A percentile compares a stretch with the other conserved stretches of the same genome.
Evolutionary conservation across 2,888 invertebrate species (phyloP).

Genomic region (Campaea margaritaria): DNA sequence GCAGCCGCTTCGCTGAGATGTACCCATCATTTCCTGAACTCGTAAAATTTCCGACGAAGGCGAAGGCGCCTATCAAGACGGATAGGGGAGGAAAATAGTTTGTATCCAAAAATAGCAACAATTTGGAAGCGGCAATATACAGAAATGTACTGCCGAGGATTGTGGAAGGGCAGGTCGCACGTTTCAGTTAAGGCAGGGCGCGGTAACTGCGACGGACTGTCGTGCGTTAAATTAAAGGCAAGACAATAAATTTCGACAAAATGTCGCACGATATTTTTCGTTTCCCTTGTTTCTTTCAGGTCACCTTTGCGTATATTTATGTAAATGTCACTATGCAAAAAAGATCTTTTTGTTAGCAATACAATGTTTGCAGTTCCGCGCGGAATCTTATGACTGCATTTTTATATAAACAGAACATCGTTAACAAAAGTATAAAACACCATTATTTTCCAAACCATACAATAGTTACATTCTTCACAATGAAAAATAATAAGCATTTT

Average conservation of each 20-base stretch:
- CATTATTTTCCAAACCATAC: too few relatives aligned
- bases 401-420: too few relatives aligned
- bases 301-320: neutral
- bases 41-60: constrained; percentile 46
- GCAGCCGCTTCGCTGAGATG: constrained; percentile 30
- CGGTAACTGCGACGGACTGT: constrained; percentile 3
- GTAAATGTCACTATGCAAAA: neutral
- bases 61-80: constrained; percentile 44
- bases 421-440: too few relatives aligned
- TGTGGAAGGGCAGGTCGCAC: constrained; percentile 51
- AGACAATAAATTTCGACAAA: constrained; percentile 13
- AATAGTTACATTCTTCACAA: too few relatives aligned
- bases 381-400: too few relatives aligned
- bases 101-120: constrained; percentile 45
- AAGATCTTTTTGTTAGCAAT: neutral
- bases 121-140: constrained; percentile 41
- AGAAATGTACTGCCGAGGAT: constrained; percentile 43
- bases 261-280: constrained; percentile 4
- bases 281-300: too few relatives aligned
- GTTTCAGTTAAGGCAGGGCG: constrained; percentile 14
- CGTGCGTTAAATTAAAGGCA: constrained; percentile 3
- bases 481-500: neutral
- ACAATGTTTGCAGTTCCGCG: too few relatives aligned
- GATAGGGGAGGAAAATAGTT: constrained; percentile 43
- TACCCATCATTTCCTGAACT: constrained; percentile 46